These are phyloP conservation scores for Drosophila kurseongensis DNA, from an alignment of 1,140 invertebrate species.

Conservation along the genomic window DNA sequence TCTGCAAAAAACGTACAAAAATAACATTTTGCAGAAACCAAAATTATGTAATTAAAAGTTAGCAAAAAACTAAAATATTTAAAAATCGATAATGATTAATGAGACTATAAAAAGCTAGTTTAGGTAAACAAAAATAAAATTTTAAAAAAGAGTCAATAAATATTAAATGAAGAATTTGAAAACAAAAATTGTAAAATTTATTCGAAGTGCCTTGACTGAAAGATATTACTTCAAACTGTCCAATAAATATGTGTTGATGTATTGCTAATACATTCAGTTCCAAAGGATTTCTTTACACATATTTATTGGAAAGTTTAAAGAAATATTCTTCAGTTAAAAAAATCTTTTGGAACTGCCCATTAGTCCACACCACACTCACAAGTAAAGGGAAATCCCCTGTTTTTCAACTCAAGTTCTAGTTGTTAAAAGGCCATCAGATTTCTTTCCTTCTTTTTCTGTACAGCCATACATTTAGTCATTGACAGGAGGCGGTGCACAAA, in stretches of 20 bases:
- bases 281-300: too few species aligned
- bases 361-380: slow-evolving; percentile 6
- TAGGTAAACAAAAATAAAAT: too few species aligned
- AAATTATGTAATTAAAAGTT: too few species aligned
- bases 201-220: not conserved
- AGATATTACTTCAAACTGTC: slow-evolving; percentile 7
- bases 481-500: slow-evolving; percentile 47
- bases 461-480: slow-evolving; percentile 58
- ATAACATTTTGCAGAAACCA: too few species aligned
- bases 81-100: too few species aligned
- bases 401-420: slow-evolving; percentile 36
- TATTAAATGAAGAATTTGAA: too few species aligned
- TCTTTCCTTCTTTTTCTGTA: slow-evolving; percentile 17
- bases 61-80: too few species aligned
- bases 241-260: not conserved
- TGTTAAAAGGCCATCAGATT: slow-evolving; percentile 50
- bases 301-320: slow-evolving; percentile 10
- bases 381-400: not conserved
- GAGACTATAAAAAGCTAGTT: too few species aligned
- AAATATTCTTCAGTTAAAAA: not conserved
- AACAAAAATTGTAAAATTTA: too few species aligned
- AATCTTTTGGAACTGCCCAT: slow-evolving; percentile 27
- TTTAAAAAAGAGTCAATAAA: too few species aligned
- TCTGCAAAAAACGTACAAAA: too few species aligned
- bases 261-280: too few species aligned